A percentile compares a stretch with the other conserved stretches of the same genome.
Evolutionary conservation across 2,888 invertebrate genomes (phyloP).

Genomic region (Chymomyza fuscimana): DNA sequence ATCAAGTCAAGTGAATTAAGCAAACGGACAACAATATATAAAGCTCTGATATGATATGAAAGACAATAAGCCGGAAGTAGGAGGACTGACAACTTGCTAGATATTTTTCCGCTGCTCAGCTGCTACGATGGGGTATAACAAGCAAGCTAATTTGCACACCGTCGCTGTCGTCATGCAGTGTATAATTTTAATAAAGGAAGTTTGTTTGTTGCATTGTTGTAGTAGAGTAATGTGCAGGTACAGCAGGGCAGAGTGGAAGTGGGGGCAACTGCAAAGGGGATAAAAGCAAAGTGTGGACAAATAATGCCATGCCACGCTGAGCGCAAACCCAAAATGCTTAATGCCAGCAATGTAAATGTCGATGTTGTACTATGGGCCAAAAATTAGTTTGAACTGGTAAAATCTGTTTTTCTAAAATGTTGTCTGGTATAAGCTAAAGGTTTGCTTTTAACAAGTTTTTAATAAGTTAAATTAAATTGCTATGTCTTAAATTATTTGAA

Average conservation of each 20-base stretch:
- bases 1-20: not conserved
- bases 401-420: not conserved
- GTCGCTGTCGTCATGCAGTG: slow-evolving; percentile 40
- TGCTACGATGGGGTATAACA: slow-evolving; percentile 12
- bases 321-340: slow-evolving; percentile 43
- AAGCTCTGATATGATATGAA: slow-evolving; percentile 13
- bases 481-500: too few species aligned
- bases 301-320: slow-evolving; percentile 58
- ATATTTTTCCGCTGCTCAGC: slow-evolving; percentile 45
- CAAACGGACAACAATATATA: not conserved
- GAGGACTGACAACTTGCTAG: slow-evolving; percentile 54
- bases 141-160: slow-evolving; percentile 49
- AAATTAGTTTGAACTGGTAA: not conserved
- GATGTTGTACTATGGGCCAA: not conserved
- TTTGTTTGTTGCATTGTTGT: slow-evolving; percentile 31
- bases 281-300: slow-evolving; percentile 23
- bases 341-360: slow-evolving; percentile 39
- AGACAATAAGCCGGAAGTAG: slow-evolving; percentile 43
- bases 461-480: too few species aligned
- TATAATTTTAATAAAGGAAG: slow-evolving; percentile 63
- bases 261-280: not conserved
- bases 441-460: too few species aligned
- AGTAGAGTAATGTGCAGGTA: slow-evolving; percentile 20
- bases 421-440: too few species aligned
- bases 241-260: not conserved